These are phyloP conservation scores for Capromys pilorides DNA, from an alignment of 2,797 vertebrate genomes.

Conservation along the genomic window DNA sequence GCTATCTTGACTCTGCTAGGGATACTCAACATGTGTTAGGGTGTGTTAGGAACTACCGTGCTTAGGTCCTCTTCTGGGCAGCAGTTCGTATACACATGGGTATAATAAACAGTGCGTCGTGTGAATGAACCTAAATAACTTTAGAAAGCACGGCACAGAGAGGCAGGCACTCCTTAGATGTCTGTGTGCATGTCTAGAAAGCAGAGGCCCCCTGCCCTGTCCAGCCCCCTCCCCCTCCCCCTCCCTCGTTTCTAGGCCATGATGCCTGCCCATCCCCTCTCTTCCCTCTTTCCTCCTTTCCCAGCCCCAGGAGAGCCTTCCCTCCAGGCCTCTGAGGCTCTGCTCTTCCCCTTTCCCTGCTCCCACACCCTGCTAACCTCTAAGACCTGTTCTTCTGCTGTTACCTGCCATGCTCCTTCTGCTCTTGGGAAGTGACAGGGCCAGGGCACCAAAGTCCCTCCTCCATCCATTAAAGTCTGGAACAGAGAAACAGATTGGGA, in stretches of 20 bases:
- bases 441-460: not conserved
- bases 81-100: not conserved
- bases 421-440: not conserved
- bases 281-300: too few relatives aligned
- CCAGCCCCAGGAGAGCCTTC: not conserved
- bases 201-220: not conserved
- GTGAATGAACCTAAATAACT: not conserved
- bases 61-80: too few relatives aligned
- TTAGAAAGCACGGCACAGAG: not conserved
- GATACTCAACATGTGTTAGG: not conserved
- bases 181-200: not conserved
- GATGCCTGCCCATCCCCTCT: accelerated
- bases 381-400: too few relatives aligned
- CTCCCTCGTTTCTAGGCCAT: not conserved
- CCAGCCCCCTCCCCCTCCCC: not conserved
- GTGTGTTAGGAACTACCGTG: too few relatives aligned
- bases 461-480: not conserved
- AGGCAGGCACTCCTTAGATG: too few relatives aligned
- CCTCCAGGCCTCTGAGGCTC: not conserved
- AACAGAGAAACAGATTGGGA: not conserved
- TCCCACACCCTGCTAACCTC: too few relatives aligned
- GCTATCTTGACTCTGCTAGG: not conserved
- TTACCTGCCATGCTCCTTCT: too few relatives aligned
- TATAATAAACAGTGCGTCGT: too few relatives aligned
- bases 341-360: not conserved